Conservation (phyloP, 2,113 vertebrate genomes). For the Eira barbara region DNA sequence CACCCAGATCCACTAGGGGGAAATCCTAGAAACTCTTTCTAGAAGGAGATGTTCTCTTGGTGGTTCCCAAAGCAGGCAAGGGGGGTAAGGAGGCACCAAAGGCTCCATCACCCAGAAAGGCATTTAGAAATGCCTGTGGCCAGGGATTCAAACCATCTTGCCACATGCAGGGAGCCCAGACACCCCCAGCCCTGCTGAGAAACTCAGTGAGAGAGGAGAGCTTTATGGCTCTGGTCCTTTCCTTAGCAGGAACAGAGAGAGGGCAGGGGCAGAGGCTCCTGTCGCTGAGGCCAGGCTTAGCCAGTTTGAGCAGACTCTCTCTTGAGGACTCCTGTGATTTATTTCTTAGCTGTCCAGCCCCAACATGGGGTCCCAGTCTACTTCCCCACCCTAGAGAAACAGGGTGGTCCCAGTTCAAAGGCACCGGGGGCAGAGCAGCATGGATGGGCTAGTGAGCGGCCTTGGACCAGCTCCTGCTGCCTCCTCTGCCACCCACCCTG, state of each 20-base stretch:
- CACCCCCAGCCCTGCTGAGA: not conserved
- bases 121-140: not conserved
- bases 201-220: not conserved
- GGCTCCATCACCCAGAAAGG: not conserved
- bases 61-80: not conserved
- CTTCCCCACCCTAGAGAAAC: not conserved
- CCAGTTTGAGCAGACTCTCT: rapidly evolving
- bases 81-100: not conserved
- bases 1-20: not conserved
- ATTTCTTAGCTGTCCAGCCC: not conserved
- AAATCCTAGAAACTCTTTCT: not conserved
- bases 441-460: not conserved
- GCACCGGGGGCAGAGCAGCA: not conserved
- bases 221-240: not conserved
- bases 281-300: not conserved
- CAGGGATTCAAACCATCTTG: not conserved
- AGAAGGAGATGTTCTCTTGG: not conserved
- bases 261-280: not conserved
- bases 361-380: too few relatives aligned
- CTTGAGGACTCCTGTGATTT: not conserved
- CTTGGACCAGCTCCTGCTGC: not conserved
- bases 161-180: not conserved
- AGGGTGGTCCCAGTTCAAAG: not conserved
- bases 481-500: not conserved
- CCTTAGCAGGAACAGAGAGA: not conserved